Conservation (phyloP, 2,888 invertebrate species). For the Chloroclysta siterata region DNA sequence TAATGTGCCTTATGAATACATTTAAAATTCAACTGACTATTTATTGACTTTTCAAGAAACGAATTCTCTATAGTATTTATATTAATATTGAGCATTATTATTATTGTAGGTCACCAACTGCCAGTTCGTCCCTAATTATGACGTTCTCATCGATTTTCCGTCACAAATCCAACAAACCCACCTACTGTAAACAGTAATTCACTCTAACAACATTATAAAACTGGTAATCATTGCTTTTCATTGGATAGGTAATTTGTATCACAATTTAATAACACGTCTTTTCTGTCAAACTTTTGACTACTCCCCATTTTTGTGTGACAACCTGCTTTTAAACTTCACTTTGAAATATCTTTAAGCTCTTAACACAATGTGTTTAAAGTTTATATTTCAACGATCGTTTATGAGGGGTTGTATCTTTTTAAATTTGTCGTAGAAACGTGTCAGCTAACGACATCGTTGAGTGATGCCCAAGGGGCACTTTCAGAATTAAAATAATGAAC, state of each 20-base stretch:
- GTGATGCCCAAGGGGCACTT: constrained; percentile 74
- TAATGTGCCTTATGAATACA: too few species aligned
- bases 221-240: constrained; percentile 73
- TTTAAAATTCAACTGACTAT: too few species aligned
- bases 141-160: constrained; percentile 27
- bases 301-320: constrained; percentile 52
- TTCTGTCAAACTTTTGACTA: constrained; percentile 66
- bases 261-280: constrained; percentile 77
- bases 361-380: constrained; percentile 25
- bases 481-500: constrained; percentile 82
- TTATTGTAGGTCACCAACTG: not conserved
- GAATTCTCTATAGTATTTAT: too few species aligned
- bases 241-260: constrained; percentile 69
- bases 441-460: constrained; percentile 73
- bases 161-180: constrained; percentile 32
- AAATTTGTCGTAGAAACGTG: constrained; percentile 50
- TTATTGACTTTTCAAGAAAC: too few species aligned
- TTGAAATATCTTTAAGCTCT: constrained; percentile 17
- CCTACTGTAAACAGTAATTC: constrained; percentile 36
- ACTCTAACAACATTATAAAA: constrained; percentile 40
- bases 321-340: constrained; percentile 36
- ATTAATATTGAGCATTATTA: too few species aligned
- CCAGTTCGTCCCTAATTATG: not conserved
- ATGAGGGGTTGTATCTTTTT: not conserved
- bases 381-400: constrained; percentile 5